Conservation (phyloP, 1,140 invertebrate species). For the Polypedilum pembai region DNA sequence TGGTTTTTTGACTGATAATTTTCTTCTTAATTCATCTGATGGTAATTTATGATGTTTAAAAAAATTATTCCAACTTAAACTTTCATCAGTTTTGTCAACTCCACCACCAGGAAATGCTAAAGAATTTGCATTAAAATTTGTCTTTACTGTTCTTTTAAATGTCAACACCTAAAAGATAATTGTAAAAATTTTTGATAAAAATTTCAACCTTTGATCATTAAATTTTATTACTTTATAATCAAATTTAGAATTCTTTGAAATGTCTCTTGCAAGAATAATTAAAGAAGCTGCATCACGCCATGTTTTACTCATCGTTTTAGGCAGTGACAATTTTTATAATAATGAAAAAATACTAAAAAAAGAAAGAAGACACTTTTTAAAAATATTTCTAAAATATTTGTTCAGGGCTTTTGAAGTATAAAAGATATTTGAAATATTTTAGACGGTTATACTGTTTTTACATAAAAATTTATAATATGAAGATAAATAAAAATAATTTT, state of each 20-base stretch:
- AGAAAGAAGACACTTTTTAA: too few species aligned
- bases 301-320: constrained; percentile 8
- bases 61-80: constrained; percentile 59
- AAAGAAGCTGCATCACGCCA: background rate
- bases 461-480: too few species aligned
- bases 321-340: background rate
- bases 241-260: background rate
- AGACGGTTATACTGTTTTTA: too few species aligned
- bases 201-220: background rate
- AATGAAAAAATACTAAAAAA: too few species aligned
- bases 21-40: constrained; percentile 44
- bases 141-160: constrained; percentile 55
- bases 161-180: constrained; percentile 52
- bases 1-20: constrained; percentile 40
- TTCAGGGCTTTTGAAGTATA: too few species aligned
- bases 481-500: too few species aligned
- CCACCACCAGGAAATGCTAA: constrained; percentile 79
- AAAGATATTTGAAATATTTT: too few species aligned
- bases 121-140: constrained; percentile 60
- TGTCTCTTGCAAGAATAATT: background rate
- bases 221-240: background rate
- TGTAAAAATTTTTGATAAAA: background rate
- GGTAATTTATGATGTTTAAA: constrained; percentile 52
- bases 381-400: too few species aligned
- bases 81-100: constrained; percentile 58